Evolutionary conservation across 2,888 invertebrate genomes (phyloP), one percentile per base, ranked within the genome.

Genomic region (Tridacna crocea): DNA sequence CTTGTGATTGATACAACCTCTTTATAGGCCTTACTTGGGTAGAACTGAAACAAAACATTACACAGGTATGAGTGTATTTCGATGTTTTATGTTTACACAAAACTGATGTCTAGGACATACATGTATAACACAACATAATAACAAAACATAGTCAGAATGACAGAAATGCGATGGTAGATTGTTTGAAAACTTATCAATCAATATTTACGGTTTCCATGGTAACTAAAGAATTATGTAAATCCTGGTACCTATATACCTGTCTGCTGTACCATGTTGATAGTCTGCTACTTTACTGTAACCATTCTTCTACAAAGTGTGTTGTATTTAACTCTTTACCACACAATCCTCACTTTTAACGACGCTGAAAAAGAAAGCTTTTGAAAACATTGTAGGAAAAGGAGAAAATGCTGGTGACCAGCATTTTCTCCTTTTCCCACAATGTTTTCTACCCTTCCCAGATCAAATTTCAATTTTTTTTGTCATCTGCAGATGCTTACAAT

Each of bases 51-150:
- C 4, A 48, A 12, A 24, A 51, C 12, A 51, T 24, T 26, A 70
- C 70, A 70, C 70, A 70, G 15, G 1, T 22, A 36, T 19, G 51
- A 51, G 51, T 47, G 70, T 70, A 70, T 70, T 70, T 70, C n/a
- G 70, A 22, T 51, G 70, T 66, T 75, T 75, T 66, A 63, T 48
- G 63, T 26, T 75, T 75, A 65, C 66, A 75, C 75, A 75, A 66
- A 75, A 75, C 75, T 75, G 73, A 73, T 73, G 75, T 65, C 75
- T 75, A 75, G 65, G 75, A 75, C 75, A 75, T 65, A 51, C 65
- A 75, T 75, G 66, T 65, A 48, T 75, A 75, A 75, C 65, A 75
- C 75, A 75, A 75, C 75, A 66, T 36, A 60, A 60, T 74, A 75
- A 75, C 75, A 65, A 75, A 70, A 70, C 24, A 24, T 51, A 4